Conservation (phyloP, 2,113 vertebrate genomes). For the Lota lota region DNA sequence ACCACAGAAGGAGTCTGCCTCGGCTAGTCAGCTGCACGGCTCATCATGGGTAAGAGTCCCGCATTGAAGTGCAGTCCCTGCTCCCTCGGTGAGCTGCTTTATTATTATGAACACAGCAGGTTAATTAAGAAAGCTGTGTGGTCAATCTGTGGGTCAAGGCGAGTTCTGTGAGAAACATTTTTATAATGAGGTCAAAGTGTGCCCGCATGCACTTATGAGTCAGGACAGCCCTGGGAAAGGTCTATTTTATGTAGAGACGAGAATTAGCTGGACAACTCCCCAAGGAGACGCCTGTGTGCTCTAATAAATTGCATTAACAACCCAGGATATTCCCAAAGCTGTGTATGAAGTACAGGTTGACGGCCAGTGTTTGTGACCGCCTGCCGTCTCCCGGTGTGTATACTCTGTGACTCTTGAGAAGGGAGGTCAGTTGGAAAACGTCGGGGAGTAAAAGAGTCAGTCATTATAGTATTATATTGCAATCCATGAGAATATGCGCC, state of each 20-base stretch:
- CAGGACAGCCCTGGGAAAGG: slow-evolving; percentile 27
- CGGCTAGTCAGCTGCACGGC: too few species aligned
- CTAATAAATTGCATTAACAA: slow-evolving; percentile 1
- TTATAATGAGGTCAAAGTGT: slow-evolving; percentile 48
- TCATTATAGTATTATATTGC: too few species aligned
- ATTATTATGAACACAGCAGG: neutral
- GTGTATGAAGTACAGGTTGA: slow-evolving; percentile 38
- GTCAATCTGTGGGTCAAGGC: slow-evolving; percentile 24
- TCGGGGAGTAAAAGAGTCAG: too few species aligned
- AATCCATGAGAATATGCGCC: too few species aligned
- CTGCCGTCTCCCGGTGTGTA: too few species aligned
- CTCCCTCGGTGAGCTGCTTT: neutral
- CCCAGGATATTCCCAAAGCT: slow-evolving; percentile 12
- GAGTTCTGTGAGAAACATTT: slow-evolving; percentile 28
- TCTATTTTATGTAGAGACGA: slow-evolving; percentile 29
- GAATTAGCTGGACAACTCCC: slow-evolving; percentile 14
- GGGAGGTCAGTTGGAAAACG: too few species aligned
- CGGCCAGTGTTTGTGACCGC: slow-evolving; percentile 35
- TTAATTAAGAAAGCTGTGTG: neutral
- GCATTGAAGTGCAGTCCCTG: too few species aligned
- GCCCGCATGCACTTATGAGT: slow-evolving; percentile 32
- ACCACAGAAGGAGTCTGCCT: too few species aligned
- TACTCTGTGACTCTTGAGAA: too few species aligned
- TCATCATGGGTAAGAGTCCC: too few species aligned
- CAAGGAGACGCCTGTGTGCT: slow-evolving; percentile 11